Percentiles rank a stretch among this genome's conserved stretches.
Evolutionary conservation across 2,888 invertebrate genomes (phyloP).

Genomic region (Lingula anatina): DNA sequence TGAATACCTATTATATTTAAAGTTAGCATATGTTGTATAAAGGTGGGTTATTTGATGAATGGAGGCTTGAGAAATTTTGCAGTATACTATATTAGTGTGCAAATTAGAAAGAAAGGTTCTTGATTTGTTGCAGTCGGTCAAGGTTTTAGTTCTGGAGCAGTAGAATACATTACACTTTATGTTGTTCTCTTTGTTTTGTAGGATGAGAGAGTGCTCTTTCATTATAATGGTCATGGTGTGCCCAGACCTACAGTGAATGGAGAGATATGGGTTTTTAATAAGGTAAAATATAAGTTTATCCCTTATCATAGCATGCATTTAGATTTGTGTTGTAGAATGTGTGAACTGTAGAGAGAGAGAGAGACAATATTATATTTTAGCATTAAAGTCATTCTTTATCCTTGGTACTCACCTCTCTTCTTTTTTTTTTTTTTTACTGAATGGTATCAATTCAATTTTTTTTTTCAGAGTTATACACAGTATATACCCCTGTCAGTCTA

Average conservation of each 20-base stretch:
- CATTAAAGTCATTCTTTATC: not conserved
- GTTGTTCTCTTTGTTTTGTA: slow-evolving; percentile 13
- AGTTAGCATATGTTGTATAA: no score
- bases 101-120: no score
- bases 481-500: slow-evolving; percentile 98
- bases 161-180: not conserved
- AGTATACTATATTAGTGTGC: no score
- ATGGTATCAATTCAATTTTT: no score
- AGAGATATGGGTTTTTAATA: slow-evolving; percentile 99
- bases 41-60: no score
- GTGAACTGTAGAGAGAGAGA: not conserved
- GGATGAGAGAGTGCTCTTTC: slow-evolving; percentile 95
- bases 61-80: no score
- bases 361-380: not conserved
- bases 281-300: no score
- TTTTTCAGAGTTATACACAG: slow-evolving; percentile 85
- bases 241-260: slow-evolving; percentile 96
- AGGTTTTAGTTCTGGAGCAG: no score
- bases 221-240: slow-evolving; percentile 99
- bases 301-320: no score
- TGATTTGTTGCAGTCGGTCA: no score
- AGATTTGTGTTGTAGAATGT: no score
- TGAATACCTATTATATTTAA: no score
- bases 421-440: not conserved
- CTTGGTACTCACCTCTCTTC: not conserved